Conservation (phyloP, 2,797 vertebrate genomes). For the Sphenodon punctatus region DNA sequence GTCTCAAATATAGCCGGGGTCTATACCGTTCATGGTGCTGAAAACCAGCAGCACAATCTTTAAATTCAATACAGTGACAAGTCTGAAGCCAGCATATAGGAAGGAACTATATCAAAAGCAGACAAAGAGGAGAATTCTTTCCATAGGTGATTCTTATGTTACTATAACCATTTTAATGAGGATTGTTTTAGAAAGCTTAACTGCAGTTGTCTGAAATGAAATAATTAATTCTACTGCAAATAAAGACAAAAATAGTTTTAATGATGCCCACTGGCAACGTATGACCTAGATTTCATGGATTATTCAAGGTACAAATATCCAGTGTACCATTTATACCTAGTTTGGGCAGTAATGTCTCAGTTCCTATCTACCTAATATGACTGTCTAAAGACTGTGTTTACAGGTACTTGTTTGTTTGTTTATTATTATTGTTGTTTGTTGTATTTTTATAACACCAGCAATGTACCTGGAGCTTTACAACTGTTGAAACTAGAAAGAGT, state of each 20-base stretch:
- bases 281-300: conserved; percentile 57
- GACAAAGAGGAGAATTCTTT: not conserved
- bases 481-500: too few species aligned
- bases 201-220: not conserved
- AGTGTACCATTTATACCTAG: not conserved
- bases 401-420: too few species aligned
- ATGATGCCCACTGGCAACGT: conserved; percentile 8
- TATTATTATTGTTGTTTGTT: too few species aligned
- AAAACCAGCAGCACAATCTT: too few species aligned
- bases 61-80: too few species aligned
- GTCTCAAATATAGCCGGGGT: too few species aligned
- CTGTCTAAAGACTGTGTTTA: too few species aligned
- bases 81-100: too few species aligned
- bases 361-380: too few species aligned
- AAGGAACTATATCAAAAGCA: rapidly evolving
- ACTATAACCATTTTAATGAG: conserved; percentile 16
- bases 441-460: too few species aligned
- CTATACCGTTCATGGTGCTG: too few species aligned
- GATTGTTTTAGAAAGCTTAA: conserved; percentile 5
- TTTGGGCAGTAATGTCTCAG: not conserved
- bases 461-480: too few species aligned
- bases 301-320: conserved; percentile 10
- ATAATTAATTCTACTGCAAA: conserved; percentile 32
- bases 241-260: conserved; percentile 32
- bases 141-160: not conserved